Base-by-base conservation (phyloP, 2,797 vertebrate species). In the Ispidina picta region DNA sequence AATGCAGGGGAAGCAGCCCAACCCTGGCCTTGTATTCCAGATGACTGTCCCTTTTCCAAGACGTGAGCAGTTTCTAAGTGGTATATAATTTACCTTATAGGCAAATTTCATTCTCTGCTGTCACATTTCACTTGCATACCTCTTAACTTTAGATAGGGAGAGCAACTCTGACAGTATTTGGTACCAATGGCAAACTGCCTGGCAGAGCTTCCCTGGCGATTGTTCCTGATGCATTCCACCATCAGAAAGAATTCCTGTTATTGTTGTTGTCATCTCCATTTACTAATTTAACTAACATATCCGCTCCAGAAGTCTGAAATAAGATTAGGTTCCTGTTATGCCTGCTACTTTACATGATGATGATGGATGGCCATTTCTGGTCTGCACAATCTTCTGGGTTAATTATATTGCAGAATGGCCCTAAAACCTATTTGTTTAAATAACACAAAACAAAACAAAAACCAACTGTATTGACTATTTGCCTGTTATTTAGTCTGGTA, bases 71-170 rank as follows among this genome's bases (percentile, higher is more conserved):
- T 29, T 26, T 1, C 0, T 48, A 20, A 55, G 44, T 8, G 8
- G 6, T 63, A 13, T 0, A 0, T 19, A 46, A 80, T 78, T 84
- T 69, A 63, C 28, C 0, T 1, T 14, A 20, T 1, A 5, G 33
- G 29, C 19, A 52, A 71, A 39, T 46, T 46, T 70, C 8, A 23
- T 66, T 56, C 55, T 66, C 39, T 83, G 62, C 62, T 71, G 4
- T 62, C 7, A 0, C 21, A 41, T 48, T 78, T 70, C 14, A 11
- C 33, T 83, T 52, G 11, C 0, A 0, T 3, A 3, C n/a, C 26
- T 91, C 22, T 55, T 55, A 15, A 35, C 35, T 66, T 65, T 43
- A 37, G n/a, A 37, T 3, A 25, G 33, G 28, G 44, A 83, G 7
- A 52, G 2, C 15, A 23, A 13, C 7, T 7, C 20, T 83, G 31